A percentile compares a stretch with the other conserved stretches of the same genome.
phyloP scores from a whole-genome alignment of 2,888 invertebrate species.

The Asteroscopus sphinx region DNA sequence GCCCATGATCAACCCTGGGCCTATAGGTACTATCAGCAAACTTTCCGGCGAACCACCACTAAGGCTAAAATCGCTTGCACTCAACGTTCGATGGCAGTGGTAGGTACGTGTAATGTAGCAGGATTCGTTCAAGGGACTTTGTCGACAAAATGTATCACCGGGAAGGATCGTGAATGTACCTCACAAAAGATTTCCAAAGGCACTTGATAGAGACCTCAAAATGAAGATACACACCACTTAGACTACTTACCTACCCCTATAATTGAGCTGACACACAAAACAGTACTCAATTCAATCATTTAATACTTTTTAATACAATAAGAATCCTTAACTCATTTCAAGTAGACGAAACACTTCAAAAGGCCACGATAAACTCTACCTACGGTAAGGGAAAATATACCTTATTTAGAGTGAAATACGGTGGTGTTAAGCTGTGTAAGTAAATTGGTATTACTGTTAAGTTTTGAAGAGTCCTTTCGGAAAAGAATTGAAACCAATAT shows the following conservation, averaged over 20 bases:
- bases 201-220: not conserved
- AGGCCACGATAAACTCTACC: not conserved
- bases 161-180: no score
- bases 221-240: slow-evolving; percentile 19
- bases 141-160: no score
- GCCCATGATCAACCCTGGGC: no score
- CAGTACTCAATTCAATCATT: slow-evolving; percentile 49
- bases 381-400: not conserved
- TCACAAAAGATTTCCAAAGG: not conserved
- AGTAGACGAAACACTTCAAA: slow-evolving; percentile 10
- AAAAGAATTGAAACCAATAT: slow-evolving; percentile 48
- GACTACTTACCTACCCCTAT: slow-evolving; percentile 36
- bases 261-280: slow-evolving; percentile 40
- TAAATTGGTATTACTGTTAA: slow-evolving; percentile 27
- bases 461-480: slow-evolving; percentile 11
- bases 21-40: no score
- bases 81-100: no score
- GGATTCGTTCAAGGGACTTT: no score
- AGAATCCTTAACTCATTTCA: slow-evolving; percentile 15
- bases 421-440: not conserved
- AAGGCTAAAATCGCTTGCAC: no score
- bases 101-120: no score
- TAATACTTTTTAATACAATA: slow-evolving; percentile 36
- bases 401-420: rapidly evolving
- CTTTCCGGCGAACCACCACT: no score